These are phyloP conservation scores for Penaeus monodon DNA, from an alignment of 2,888 invertebrate genomes.

Conservation along the genomic window DNA sequence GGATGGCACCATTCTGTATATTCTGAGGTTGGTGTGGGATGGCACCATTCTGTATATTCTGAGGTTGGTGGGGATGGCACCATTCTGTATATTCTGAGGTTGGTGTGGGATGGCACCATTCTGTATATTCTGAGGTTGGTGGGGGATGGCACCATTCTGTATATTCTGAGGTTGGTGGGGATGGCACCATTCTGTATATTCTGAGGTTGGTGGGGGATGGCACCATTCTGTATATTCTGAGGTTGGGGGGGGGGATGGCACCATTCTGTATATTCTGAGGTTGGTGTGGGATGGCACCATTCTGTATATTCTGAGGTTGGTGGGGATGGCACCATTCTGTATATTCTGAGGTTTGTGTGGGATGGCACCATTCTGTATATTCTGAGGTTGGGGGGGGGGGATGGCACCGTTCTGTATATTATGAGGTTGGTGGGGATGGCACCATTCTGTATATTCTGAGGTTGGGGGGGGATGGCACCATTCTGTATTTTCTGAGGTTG, in stretches of 20 bases:
- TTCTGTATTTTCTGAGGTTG: too few species aligned
- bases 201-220: conserved; percentile 18
- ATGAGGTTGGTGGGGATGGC: conserved; percentile 21
- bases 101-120: too few species aligned
- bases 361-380: conserved; percentile 58
- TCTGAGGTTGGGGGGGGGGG: too few species aligned
- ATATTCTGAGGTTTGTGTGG: neutral
- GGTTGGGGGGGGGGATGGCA: too few species aligned
- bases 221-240: conserved; percentile 53
- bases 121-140: neutral
- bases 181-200: too few species aligned
- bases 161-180: conserved; percentile 57
- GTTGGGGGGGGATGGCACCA: too few species aligned
- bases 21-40: neutral
- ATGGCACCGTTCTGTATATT: too few species aligned
- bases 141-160: conserved; percentile 50
- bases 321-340: too few species aligned
- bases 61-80: conserved; percentile 26
- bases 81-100: conserved; percentile 59
- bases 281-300: conserved; percentile 35
- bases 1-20: too few species aligned
- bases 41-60: too few species aligned
- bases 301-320: conserved; percentile 58
- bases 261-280: too few species aligned
- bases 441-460: conserved; percentile 56